Evolutionary conservation across 2,888 invertebrate species (phyloP).

Genomic region (Conops quadrifasciatus): DNA sequence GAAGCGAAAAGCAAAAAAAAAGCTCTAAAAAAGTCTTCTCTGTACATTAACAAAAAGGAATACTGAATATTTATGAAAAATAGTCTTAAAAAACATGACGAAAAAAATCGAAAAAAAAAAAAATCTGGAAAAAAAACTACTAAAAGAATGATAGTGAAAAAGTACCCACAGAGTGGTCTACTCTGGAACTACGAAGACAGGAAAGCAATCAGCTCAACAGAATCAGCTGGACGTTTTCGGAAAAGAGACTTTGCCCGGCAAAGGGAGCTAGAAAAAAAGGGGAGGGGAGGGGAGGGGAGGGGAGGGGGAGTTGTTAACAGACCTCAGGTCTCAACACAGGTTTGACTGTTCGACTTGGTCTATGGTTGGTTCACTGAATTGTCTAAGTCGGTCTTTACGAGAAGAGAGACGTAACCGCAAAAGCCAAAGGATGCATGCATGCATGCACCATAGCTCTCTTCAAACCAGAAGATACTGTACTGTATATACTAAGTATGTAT

Average conservation of each 20-base stretch:
- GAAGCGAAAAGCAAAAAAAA: neutral
- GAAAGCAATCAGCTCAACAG: constrained; percentile 14
- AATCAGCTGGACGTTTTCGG: constrained; percentile 16
- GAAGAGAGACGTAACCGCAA: too few species aligned
- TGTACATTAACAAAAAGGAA: neutral
- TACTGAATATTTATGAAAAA: constrained; percentile 6
- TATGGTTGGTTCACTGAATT: too few species aligned
- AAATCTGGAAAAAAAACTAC: neutral
- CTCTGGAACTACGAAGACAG: constrained; percentile 10
- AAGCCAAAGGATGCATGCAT: too few species aligned
- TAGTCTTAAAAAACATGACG: neutral
- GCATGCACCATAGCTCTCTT: neutral
- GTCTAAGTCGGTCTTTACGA: too few species aligned
- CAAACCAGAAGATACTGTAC: too few species aligned
- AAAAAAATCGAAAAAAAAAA: neutral
- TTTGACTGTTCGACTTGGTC: neutral
- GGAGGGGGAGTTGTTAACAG: too few species aligned
- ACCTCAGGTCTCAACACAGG: too few species aligned
- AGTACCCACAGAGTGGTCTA: neutral
- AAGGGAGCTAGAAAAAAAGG: neutral
- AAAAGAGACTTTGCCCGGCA: neutral
- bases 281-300: neutral
- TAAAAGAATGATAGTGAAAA: neutral
- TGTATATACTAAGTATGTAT: too few species aligned
- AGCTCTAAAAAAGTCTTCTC: neutral